Conservation (phyloP, 2,797 vertebrate genomes). For the Cossypha niveicapilla region DNA sequence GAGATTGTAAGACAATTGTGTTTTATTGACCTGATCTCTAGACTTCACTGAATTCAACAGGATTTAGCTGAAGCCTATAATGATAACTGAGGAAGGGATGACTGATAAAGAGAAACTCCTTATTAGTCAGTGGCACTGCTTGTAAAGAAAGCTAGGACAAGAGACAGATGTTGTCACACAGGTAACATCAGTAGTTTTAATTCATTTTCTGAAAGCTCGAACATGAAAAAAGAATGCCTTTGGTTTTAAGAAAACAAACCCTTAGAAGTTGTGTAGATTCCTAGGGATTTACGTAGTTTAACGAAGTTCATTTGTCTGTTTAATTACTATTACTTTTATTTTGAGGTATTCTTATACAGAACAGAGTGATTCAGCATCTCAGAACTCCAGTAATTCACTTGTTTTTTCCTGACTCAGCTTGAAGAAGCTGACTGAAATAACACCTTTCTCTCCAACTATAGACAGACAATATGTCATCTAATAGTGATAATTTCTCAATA, state of each 20-base stretch:
- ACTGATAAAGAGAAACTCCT: background rate
- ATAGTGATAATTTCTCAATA: background rate
- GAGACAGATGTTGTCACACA: background rate
- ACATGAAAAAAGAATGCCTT: background rate
- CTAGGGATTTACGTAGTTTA: background rate
- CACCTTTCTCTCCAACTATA: background rate
- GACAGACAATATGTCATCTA: background rate
- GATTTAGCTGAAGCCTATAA: background rate
- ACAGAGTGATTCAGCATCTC: background rate
- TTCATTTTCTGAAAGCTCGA: background rate
- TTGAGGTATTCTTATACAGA: background rate
- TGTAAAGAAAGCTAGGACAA: background rate
- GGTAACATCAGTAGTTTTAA: background rate
- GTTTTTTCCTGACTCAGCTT: background rate
- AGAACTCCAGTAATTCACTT: background rate
- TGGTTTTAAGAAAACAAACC: background rate
- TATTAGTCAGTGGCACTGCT: background rate
- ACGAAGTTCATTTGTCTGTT: background rate
- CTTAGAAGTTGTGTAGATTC: background rate
- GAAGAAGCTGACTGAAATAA: background rate
- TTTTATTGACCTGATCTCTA: background rate
- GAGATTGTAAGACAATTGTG: background rate
- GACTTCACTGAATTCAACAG: background rate
- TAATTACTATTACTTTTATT: background rate
- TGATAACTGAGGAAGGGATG: background rate